Evolutionary conservation across 2,797 vertebrate genomes (phyloP).

Genomic region (Sternotherus odoratus): DNA sequence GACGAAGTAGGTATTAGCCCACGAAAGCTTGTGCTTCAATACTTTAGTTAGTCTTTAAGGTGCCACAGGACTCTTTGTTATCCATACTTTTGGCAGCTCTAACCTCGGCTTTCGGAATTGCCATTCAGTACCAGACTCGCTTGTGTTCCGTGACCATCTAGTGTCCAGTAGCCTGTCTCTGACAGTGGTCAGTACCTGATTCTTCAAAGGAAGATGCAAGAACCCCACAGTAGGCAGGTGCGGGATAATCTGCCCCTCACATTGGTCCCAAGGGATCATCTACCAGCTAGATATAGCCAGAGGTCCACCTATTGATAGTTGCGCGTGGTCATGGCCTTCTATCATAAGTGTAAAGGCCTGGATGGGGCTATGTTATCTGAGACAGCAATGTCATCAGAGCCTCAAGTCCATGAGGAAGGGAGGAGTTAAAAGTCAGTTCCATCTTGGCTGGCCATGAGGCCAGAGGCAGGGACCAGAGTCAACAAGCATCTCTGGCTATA

Average conservation of each 20-base stretch:
- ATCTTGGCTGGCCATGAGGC: too few species aligned
- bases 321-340: background rate
- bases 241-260: background rate
- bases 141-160: background rate
- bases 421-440: too few species aligned
- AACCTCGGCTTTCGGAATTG: background rate
- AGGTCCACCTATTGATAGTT: background rate
- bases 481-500: too few species aligned
- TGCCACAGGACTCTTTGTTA: too few species aligned
- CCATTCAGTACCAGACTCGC: background rate
- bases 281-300: background rate
- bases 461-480: too few species aligned
- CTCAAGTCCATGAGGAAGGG: too few species aligned
- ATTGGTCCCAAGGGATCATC: background rate
- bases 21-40: too few species aligned
- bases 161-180: background rate
- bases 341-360: too few species aligned
- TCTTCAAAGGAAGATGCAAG: background rate
- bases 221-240: background rate
- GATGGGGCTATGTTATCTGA: too few species aligned
- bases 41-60: too few species aligned
- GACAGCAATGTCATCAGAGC: too few species aligned
- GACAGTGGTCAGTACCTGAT: background rate
- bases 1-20: too few species aligned
- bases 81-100: background rate